These are phyloP conservation scores for Rhynchotus rufescens DNA, from an alignment of 2,797 vertebrate genomes.

Conservation along the genomic window DNA sequence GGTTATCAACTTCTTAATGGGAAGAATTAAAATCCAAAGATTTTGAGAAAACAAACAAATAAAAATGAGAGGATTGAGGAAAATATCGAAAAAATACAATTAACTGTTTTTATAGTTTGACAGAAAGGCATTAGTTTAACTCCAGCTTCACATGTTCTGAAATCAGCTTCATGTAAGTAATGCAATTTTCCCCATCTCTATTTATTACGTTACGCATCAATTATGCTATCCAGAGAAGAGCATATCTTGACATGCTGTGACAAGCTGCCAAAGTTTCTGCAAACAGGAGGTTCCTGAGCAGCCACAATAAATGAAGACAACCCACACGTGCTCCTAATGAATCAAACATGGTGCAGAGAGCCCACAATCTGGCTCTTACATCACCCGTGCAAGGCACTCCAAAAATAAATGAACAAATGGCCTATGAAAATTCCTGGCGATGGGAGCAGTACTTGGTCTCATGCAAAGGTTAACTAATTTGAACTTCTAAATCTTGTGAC, in stretches of 20 bases:
- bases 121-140: background rate
- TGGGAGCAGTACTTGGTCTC: background rate
- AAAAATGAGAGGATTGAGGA: background rate
- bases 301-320: background rate
- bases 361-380: background rate
- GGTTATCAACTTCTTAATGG: fast-evolving
- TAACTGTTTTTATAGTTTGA: background rate
- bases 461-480: fast-evolving
- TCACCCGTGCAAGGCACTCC: fast-evolving
- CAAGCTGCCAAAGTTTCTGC: constrained; percentile 38
- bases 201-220: constrained; percentile 47
- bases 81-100: background rate
- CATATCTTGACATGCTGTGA: background rate
- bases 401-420: fast-evolving
- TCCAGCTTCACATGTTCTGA: background rate
- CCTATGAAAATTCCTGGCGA: background rate
- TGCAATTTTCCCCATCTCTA: background rate
- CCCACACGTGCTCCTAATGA: background rate
- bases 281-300: constrained; percentile 30
- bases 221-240: background rate
- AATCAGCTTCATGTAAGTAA: background rate
- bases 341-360: fast-evolving
- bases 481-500: background rate
- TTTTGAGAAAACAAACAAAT: background rate
- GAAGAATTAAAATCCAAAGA: background rate